Base-by-base conservation (phyloP, 1,140 invertebrate genomes). In the Zophobas atratus region DNA sequence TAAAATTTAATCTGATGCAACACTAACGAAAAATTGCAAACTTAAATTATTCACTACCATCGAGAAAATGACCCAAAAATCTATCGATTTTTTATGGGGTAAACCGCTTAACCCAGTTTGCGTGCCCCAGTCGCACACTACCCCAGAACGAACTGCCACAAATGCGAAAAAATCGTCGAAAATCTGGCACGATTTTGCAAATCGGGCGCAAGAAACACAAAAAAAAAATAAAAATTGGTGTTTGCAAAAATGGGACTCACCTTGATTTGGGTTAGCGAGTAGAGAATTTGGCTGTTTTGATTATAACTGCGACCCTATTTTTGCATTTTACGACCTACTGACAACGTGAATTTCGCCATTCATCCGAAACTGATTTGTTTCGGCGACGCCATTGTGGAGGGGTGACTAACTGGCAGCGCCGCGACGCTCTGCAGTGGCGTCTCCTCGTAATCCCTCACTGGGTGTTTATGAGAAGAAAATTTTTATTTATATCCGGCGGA, bases 361-460 rank as follows among this genome's bases (percentile, higher is more conserved):
- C 36, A 51, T 48, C 46, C 57, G 8, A 67, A 67, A 33, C 57
- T 76, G 46, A 33, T 38, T 60, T 39, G 70, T 55, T 56, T 43
- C 49, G 57, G 32, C 70, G 76, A 77, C 76, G 76, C 76, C 76
- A 77, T 77, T 70, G 55, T 70, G 76, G 70, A 48, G 70, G 76
- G 43, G 76, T 48, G 43, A 72, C 39, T 48, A 43, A 78, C 70
- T 80, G 48, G 53, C 38, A 75, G 79, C 79, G 76, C 70, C 79
- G 77, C 77, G 79, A 78, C 79, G 67, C 74, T 76, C 77, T 56
- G 76, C 63, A 57, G 49, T 73, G 74, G 74, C 70, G 79, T 75
- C 79, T 33, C 8, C 43, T 41, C 43, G 49, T 20, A 43, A 43
- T 43, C 60, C 20, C 8, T 32, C 32, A 35, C 55, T 3, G 32